phyloP scores from a whole-genome alignment of 2,888 invertebrate species.

The Yponomeuta plumbellus region DNA sequence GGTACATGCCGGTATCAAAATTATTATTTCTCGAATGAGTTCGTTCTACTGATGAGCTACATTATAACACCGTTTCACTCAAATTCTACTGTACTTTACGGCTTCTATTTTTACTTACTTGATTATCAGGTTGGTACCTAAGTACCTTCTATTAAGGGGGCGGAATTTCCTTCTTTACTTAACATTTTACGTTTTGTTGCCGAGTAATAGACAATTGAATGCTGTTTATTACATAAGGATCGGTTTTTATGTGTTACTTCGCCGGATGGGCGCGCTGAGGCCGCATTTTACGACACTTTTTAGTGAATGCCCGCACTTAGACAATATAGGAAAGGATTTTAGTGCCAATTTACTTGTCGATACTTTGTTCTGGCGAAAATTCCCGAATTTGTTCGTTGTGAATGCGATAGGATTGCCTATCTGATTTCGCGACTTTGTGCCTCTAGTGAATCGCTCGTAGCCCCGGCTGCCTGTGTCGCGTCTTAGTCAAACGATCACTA shows the following conservation, averaged over 20 bases:
- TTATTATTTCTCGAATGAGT: too few relatives aligned
- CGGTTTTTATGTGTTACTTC: neutral
- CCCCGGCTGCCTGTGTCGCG: too few relatives aligned
- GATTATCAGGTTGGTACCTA: neutral
- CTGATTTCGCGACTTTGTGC: too few relatives aligned
- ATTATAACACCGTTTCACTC: too few relatives aligned
- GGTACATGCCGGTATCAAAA: too few relatives aligned
- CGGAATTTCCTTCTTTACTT: neutral
- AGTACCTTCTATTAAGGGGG: neutral
- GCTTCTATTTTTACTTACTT: too few relatives aligned
- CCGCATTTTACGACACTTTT: constrained; percentile 1
- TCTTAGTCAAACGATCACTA: too few relatives aligned
- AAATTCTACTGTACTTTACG: too few relatives aligned
- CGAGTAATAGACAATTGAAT: neutral
- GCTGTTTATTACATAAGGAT: constrained; percentile 1
- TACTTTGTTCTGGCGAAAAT: neutral
- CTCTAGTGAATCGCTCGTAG: too few relatives aligned
- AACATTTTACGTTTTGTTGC: neutral
- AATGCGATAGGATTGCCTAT: neutral
- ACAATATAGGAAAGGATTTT: neutral
- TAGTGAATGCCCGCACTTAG: neutral
- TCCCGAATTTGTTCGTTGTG: neutral
- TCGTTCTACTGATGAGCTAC: too few relatives aligned
- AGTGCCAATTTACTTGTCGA: neutral
- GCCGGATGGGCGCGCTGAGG: neutral